Evolutionary conservation across 2,113 vertebrate genomes (phyloP), one percentile per base, ranked within the genome.

Genomic region (Beaufortia kweichowensis): DNA sequence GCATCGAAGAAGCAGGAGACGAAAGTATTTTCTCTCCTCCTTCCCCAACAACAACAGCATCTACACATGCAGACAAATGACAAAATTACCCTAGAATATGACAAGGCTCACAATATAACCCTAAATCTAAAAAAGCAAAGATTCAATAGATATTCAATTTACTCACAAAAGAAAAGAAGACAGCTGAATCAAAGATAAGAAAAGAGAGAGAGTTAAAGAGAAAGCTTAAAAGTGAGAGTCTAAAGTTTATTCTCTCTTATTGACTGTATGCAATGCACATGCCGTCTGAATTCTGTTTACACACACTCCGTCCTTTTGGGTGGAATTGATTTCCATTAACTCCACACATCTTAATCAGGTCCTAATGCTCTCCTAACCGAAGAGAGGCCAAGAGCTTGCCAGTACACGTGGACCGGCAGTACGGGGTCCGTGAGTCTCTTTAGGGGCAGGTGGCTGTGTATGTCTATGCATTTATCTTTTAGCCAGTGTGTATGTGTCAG

Each of bases 241-340:
- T 21, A 55, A 46, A 33, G 66, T 55, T 69, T 69, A 53, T 28
- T 69, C 33, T 46, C 28, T 55, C 48, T 33, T 55, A 55, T 69
- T 50, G 66, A 55, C 66, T 55, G 33, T 64, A 15, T 59, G 9
- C 14, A 26, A 41, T 3, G n/a, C 21, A 10, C 68, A 57, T 26
- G 33, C 31, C 14, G 15, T 41, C 2, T 41, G 68, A 57, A 41
- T 71, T 41, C 53, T 71, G 68, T 57, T 71, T 57, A 59, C 50
- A 59, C 75, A 77, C 48, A 68, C 26, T 17, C 64, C 19, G n/a
- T 46, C n/a, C 66, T 70, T 78, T 78, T 78, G 65, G 76, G 55
- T 70, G 48, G 76, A 31, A 78, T 78, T 46, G 76, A 78, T 78
- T 78, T 78, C 65, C 66, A 61, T 78, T 78, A 78, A 50, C 76